phyloP scores from a whole-genome alignment of 2,797 vertebrate species.

The Cryptoprocta ferox region DNA sequence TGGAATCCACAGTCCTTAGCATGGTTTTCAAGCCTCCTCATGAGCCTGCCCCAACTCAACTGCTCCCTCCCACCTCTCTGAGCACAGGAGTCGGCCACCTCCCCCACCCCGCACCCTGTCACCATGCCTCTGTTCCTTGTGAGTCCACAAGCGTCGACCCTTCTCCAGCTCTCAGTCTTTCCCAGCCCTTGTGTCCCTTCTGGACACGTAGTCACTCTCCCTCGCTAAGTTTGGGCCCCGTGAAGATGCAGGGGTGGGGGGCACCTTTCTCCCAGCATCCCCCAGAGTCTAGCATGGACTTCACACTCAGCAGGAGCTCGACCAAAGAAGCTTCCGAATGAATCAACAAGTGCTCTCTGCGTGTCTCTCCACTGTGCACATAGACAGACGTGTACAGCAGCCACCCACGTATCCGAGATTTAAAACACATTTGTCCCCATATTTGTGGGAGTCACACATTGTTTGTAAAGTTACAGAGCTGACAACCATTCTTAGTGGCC shows the following conservation, averaged over 20 bases:
- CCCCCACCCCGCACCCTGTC: background rate
- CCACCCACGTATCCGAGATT: no score
- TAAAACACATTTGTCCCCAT: background rate
- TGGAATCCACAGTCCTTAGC: background rate
- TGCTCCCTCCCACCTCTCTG: no score
- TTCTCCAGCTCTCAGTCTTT: background rate
- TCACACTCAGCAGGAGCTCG: background rate
- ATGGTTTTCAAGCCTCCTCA: background rate
- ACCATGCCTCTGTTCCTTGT: background rate
- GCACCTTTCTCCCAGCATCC: accelerated
- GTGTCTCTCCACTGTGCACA: accelerated
- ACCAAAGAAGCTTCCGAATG: background rate
- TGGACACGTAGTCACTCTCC: accelerated
- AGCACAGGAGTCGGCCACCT: background rate
- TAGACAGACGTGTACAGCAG: accelerated
- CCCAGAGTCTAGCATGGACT: background rate
- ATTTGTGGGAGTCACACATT: background rate
- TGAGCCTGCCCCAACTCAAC: background rate
- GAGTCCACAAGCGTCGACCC: no score
- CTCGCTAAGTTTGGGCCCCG: accelerated
- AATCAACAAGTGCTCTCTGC: background rate
- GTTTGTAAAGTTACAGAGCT: background rate
- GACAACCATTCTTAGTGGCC: background rate
- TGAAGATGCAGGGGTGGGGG: no score
- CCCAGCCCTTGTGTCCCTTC: background rate